Evolutionary conservation across 2,113 vertebrate genomes (phyloP).

Genomic region (Saguinus midas): DNA sequence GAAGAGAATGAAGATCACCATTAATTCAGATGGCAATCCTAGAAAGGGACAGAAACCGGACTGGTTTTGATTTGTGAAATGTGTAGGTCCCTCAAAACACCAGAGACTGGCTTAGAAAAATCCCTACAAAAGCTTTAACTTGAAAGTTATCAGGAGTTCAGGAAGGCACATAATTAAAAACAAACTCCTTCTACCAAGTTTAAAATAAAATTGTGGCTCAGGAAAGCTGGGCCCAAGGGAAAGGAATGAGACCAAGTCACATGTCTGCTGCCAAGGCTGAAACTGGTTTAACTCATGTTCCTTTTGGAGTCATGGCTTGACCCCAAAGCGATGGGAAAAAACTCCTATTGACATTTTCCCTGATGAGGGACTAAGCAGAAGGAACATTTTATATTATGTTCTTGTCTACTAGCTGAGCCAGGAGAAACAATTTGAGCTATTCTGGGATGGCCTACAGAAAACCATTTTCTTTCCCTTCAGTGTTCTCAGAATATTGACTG

Average conservation of each 20-base stretch:
- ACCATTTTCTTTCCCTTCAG: slow-evolving; percentile 33
- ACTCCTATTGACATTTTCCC: slow-evolving; percentile 64
- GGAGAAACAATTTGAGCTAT: slow-evolving; percentile 54
- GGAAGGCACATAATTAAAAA: slow-evolving; percentile 74
- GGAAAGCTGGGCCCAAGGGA: slow-evolving; percentile 65
- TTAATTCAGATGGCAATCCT: neutral
- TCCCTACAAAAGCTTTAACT: slow-evolving; percentile 57
- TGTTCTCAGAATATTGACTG: slow-evolving; percentile 16
- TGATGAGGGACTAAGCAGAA: slow-evolving; percentile 22
- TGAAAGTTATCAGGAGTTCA: slow-evolving; percentile 73
- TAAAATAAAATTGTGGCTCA: slow-evolving; percentile 73
- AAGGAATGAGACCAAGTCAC: slow-evolving; percentile 4
- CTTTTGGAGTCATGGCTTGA: slow-evolving; percentile 55
- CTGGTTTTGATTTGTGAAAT: slow-evolving; percentile 67
- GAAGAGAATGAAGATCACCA: neutral
- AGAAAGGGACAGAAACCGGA: neutral
- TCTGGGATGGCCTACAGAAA: slow-evolving; percentile 65
- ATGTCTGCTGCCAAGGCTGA: slow-evolving; percentile 62
- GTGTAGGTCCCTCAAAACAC: neutral
- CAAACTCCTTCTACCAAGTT: slow-evolving; percentile 69
- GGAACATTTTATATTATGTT: slow-evolving; percentile 65
- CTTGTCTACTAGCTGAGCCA: slow-evolving; percentile 38
- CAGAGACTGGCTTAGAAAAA: slow-evolving; percentile 66
- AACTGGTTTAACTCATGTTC: slow-evolving; percentile 69
- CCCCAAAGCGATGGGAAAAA: slow-evolving; percentile 56